Percentiles rank a stretch among this genome's conserved stretches.
Evolutionary conservation across 2,113 vertebrate genomes (phyloP).

Genomic region (Tupaia chinensis): DNA sequence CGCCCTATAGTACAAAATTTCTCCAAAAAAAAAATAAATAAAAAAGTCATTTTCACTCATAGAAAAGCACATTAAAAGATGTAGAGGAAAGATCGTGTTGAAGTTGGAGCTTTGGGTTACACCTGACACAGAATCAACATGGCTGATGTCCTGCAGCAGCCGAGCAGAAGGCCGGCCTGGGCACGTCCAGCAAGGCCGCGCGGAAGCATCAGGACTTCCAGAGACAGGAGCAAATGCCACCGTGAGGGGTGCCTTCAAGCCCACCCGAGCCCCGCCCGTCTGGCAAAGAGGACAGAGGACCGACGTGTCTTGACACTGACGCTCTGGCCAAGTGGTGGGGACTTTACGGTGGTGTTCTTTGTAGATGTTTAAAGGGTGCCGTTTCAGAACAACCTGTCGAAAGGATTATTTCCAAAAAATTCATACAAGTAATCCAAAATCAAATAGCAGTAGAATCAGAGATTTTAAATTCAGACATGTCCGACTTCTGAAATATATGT

Average conservation of each 20-base stretch:
- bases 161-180: background rate
- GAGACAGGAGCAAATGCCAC: background rate
- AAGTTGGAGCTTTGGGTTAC: background rate
- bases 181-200: no score
- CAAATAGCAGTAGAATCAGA: background rate
- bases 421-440: slow-evolving; percentile 3
- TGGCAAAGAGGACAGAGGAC: background rate
- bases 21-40: no score
- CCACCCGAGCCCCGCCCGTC: background rate
- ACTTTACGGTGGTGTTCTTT: background rate
- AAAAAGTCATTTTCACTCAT: background rate
- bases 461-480: background rate
- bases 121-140: background rate
- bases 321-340: background rate
- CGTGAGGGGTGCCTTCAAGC: background rate
- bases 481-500: background rate
- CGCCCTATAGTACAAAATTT: no score
- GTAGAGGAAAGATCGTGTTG: slow-evolving; percentile 1
- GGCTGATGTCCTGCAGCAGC: background rate
- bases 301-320: background rate
- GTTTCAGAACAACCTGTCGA: background rate
- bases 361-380: background rate
- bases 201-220: background rate
- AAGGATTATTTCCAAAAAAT: slow-evolving; percentile 33
- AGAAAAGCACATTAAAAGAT: slow-evolving; percentile 54